A percentile compares a stretch with the other conserved stretches of the same genome.
phyloP scores from a whole-genome alignment of 30 jellyfish, hydroid and myxozoan genomes.

The Aurelia sp. region DNA sequence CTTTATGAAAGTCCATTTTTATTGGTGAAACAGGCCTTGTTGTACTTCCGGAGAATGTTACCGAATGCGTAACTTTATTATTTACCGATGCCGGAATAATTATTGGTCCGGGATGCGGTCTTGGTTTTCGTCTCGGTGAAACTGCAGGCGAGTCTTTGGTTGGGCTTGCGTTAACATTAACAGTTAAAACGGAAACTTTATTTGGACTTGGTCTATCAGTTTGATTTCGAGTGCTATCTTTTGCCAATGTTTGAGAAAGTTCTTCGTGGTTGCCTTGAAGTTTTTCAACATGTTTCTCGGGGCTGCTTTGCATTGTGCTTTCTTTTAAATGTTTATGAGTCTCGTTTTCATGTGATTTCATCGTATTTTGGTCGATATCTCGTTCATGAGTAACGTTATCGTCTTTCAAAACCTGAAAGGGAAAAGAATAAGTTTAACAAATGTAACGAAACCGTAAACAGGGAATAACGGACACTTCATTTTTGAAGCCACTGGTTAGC shows the following conservation, averaged over 20 bases:
- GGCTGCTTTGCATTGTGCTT: not conserved
- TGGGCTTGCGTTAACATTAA: constrained; percentile 20
- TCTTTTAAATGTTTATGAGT: not conserved
- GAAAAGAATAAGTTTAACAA: not conserved
- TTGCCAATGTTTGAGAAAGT: not conserved
- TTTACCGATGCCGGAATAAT: constrained; percentile 95
- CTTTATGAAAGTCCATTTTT: constrained; percentile 44
- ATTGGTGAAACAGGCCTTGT: constrained; percentile 66
- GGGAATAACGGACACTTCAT: too few species aligned
- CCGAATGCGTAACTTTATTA: constrained; percentile 78
- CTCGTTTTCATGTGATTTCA: not conserved
- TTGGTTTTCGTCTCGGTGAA: constrained; percentile 83
- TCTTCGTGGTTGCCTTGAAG: not conserved
- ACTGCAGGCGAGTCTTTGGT: constrained; percentile 43
- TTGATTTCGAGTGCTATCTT: not conserved
- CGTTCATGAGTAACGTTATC: constrained; percentile 25
- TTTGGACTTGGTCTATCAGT: constrained; percentile 23
- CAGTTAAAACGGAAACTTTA: constrained; percentile 30
- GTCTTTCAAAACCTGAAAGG: constrained; percentile 31
- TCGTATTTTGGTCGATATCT: not conserved
- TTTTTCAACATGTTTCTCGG: not conserved
- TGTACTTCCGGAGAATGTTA: constrained; percentile 70
- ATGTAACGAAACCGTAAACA: too few species aligned
- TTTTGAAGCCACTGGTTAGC: too few species aligned
- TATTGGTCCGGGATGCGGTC: constrained; percentile 97